Evolutionary conservation across 2,113 vertebrate genomes (phyloP).

Genomic region (Callocephalon fimbriatum): DNA sequence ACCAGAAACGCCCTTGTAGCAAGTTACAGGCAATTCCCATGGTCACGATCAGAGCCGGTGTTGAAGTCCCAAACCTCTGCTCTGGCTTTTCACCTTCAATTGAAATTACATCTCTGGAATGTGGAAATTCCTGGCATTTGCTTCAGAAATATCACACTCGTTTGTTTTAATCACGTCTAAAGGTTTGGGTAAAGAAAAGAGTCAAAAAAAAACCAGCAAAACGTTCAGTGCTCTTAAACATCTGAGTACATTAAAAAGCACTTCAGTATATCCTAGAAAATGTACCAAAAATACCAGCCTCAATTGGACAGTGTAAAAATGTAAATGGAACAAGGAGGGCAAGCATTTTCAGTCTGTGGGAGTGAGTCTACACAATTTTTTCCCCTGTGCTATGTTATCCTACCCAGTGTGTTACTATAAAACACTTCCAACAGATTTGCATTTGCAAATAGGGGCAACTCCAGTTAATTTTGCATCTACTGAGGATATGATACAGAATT

Average conservation of each 20-base stretch:
- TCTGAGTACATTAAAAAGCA: constrained; percentile 9
- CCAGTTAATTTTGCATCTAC: neutral
- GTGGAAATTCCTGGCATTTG: constrained; percentile 12
- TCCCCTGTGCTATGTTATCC: neutral
- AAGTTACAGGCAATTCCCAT: neutral
- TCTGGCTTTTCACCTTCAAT: neutral
- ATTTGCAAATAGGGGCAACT: neutral
- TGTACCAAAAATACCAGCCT: neutral
- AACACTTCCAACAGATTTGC: neutral
- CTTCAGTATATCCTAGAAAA: neutral
- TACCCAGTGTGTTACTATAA: constrained; percentile 3
- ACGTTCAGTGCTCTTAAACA: neutral
- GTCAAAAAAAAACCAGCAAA: neutral
- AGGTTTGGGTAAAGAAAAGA: neutral
- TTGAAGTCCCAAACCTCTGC: neutral
- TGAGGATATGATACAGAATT: neutral
- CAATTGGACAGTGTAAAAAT: neutral
- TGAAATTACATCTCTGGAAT: neutral
- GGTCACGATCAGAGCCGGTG: neutral
- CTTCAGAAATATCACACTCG: neutral
- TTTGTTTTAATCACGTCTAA: constrained; percentile 33
- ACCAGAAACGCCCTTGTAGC: rapidly evolving
- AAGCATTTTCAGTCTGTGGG: constrained; percentile 1
- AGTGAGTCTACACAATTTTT: neutral
- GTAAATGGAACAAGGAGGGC: neutral